A percentile compares a stretch with the other conserved stretches of the same genome.
Conservation (phyloP, 2,888 invertebrate genomes). For the Ctena decussata region DNA sequence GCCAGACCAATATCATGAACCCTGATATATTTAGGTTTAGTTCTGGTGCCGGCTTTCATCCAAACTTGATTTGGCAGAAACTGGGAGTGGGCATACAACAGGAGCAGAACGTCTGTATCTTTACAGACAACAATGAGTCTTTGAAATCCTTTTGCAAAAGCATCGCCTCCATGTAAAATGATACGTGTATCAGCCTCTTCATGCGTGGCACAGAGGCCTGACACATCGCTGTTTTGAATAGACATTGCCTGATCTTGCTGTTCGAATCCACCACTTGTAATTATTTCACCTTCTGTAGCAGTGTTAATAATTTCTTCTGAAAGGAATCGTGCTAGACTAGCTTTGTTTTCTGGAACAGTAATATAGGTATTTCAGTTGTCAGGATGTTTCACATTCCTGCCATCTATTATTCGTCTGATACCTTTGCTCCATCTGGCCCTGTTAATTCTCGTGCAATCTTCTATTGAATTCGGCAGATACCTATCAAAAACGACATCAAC, state of each 20-base stretch:
- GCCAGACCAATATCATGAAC: neutral
- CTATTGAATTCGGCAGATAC: neutral
- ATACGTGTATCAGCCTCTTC: slow-evolving; percentile 7
- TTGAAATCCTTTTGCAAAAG: neutral
- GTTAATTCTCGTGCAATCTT: neutral
- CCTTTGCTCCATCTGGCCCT: neutral
- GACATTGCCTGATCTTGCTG: neutral
- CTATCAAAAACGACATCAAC: slow-evolving; percentile 3
- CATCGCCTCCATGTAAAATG: neutral
- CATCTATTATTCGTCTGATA: neutral
- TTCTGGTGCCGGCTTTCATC: neutral
- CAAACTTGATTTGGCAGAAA: neutral
- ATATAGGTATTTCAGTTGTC: neutral
- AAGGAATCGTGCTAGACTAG: no score
- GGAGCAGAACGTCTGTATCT: neutral
- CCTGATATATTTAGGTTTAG: neutral
- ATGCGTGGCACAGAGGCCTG: neutral
- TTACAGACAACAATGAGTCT: neutral
- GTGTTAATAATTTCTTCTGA: neutral
- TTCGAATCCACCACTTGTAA: neutral
- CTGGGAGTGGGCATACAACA: neutral
- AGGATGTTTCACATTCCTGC: neutral
- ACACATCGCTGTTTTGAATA: neutral
- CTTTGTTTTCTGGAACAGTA: neutral
- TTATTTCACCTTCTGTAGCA: neutral